Percentiles rank a stretch among this genome's conserved stretches.
Conservation (phyloP, 64 coral and sea anemone genomes). For the Exaiptasia diaphana region DNA sequence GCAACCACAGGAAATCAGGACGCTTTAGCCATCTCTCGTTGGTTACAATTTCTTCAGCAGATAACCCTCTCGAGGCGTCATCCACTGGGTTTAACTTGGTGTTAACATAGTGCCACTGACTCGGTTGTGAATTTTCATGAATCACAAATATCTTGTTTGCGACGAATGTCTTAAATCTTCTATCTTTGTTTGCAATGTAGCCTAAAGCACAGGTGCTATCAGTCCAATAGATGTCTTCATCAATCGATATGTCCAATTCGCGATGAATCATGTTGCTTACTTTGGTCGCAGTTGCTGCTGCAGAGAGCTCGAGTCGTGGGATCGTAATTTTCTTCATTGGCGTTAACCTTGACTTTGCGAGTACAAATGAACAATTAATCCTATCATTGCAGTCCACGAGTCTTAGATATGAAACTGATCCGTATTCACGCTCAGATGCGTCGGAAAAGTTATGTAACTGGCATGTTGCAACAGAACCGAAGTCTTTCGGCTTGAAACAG, state of each 20-base stretch:
- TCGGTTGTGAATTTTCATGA: not conserved
- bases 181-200: slow-evolving; percentile 3
- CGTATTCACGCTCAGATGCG: slow-evolving; percentile 3
- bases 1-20: not conserved
- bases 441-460: slow-evolving; percentile 28
- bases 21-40: too few relatives aligned
- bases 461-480: not conserved
- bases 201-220: not conserved
- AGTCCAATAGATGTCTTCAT: not conserved
- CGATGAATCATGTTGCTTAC: not conserved
- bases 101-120: slow-evolving; percentile 16
- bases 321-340: slow-evolving; percentile 26
- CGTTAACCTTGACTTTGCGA: slow-evolving; percentile 19
- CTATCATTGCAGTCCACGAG: not conserved
- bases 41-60: too few relatives aligned
- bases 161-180: slow-evolving; percentile 7
- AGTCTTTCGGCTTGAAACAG: slow-evolving; percentile 7
- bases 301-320: slow-evolving; percentile 26
- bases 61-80: too few relatives aligned
- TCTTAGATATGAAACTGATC: not conserved
- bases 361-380: not conserved
- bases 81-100: not conserved
- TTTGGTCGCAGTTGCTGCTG: not conserved
- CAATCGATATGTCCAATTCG: not conserved
- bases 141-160: not conserved